Evolutionary conservation across 2,888 invertebrate species (phyloP).

Genomic region (Scaptomyza tumidula): DNA sequence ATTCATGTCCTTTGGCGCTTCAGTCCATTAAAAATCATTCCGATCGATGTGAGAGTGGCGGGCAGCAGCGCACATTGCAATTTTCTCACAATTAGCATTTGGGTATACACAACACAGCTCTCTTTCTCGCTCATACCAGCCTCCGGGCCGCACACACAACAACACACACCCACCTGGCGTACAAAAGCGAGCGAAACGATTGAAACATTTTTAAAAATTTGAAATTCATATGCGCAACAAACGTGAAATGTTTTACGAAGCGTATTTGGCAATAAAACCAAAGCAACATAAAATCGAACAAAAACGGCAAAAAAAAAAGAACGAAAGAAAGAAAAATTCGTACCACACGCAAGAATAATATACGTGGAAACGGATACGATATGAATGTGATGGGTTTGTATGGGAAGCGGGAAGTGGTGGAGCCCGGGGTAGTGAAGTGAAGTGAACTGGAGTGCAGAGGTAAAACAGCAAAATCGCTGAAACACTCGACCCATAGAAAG

Average conservation of each 20-base stretch:
- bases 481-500: slow-evolving; percentile 59
- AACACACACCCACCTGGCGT: slow-evolving; percentile 45
- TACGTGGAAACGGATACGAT: slow-evolving; percentile 51
- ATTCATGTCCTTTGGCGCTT: slow-evolving; percentile 64
- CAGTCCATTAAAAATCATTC: slow-evolving; percentile 74
- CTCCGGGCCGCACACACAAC: slow-evolving; percentile 20
- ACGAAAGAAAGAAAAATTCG: slow-evolving; percentile 36
- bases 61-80: slow-evolving; percentile 63
- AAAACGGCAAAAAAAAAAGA: slow-evolving; percentile 25
- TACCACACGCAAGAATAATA: slow-evolving; percentile 63
- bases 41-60: slow-evolving; percentile 53
- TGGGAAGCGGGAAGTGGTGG: slow-evolving; percentile 19
- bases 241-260: slow-evolving; percentile 80
- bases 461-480: slow-evolving; percentile 47
- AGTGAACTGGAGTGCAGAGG: slow-evolving; percentile 1
- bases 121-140: slow-evolving; percentile 12
- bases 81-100: slow-evolving; percentile 82
- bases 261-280: slow-evolving; percentile 76
- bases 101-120: slow-evolving; percentile 31
- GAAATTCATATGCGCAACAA: slow-evolving; percentile 80
- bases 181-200: slow-evolving; percentile 54
- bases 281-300: slow-evolving; percentile 22
- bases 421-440: slow-evolving; percentile 2
- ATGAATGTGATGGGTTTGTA: slow-evolving; percentile 24
- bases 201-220: slow-evolving; percentile 80